Conservation (phyloP, 1,140 invertebrate species). For the Penaeus chinensis region DNA sequence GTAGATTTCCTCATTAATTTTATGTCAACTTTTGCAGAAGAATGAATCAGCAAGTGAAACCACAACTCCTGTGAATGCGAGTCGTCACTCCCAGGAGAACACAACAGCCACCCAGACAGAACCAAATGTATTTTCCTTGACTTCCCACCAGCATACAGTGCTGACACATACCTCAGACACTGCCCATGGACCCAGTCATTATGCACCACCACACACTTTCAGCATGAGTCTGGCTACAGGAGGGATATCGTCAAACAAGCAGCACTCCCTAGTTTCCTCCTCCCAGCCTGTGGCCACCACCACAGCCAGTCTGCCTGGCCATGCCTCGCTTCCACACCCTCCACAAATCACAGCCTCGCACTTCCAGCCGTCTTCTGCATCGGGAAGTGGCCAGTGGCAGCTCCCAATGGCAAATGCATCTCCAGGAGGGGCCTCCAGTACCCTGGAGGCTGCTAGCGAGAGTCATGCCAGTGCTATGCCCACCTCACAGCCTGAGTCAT, state of each 20-base stretch:
- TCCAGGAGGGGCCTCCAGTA: constrained; percentile 2
- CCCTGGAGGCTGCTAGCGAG: constrained; percentile 8
- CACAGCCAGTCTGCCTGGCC: not conserved
- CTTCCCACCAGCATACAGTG: constrained; percentile 27
- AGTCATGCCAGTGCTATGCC: constrained; percentile 11
- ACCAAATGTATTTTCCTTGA: constrained; percentile 33
- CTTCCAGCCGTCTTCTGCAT: constrained; percentile 15
- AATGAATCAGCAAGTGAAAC: constrained; percentile 25
- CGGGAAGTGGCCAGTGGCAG: constrained; percentile 40
- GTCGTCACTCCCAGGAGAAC: constrained; percentile 25
- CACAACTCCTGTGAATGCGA: not conserved
- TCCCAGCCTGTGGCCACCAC: constrained; percentile 1
- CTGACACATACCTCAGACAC: constrained; percentile 20
- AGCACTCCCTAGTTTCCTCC: not conserved
- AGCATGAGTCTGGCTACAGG: constrained; percentile 27
- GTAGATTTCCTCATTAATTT: no score
- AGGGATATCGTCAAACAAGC: no score
- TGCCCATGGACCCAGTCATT: constrained; percentile 21
- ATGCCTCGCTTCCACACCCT: constrained; percentile 21
- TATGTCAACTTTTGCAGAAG: constrained; percentile 13
- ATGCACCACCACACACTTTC: constrained; percentile 33
- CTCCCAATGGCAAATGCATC: constrained; percentile 37
- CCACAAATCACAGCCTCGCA: constrained; percentile 24
- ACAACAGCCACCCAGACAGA: constrained; percentile 54
- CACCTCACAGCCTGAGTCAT: constrained; percentile 34